Base-by-base conservation (phyloP, 2,797 vertebrate genomes). In the Schizothorax lantsangensis region DNA sequence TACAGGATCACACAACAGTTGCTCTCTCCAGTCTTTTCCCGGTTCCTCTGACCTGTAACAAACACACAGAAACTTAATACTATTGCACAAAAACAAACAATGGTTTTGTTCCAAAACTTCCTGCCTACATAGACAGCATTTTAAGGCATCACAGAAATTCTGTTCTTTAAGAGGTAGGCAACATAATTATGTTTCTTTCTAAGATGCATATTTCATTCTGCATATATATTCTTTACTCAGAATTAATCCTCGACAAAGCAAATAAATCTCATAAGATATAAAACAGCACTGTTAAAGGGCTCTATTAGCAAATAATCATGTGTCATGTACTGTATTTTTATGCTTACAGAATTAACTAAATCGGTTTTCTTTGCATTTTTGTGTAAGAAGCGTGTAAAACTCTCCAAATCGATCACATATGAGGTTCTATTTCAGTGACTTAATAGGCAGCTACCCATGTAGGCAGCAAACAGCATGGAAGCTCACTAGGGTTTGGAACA, bases 1-100 rank as follows among this genome's bases (percentile, higher is more conserved):
- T 97, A 99, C 96, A 99, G 97, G 94, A 99, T 99, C 91, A 99
- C 97, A 94, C 98, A 99, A 94, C 98, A 99, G 95, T 99, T 99
- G 94, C 98, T 99, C 94, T 99, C 98, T 89, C 97, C 97, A 59
- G 98, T 99, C 96, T 99, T 99, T 95, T 99, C 98, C 92, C 98
- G 96, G 91, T 99, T 99, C 94, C 98, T 97, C 92, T 98, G 98
- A 96, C 98, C 98, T 99, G 93, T 11, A 82, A 88, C 30, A 59
- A 69, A 79, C 23, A 23, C 64, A 59, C 64, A 49, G 89, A 43
- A 89, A 17, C 10, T 40, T 47, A 40, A 64, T 15, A 80, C 23
- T 6, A 17, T 6, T 30, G 9, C 2, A 17, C 43, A 19, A 7
- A 52, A 77, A 64, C 54, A 47, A 30, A 84, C n/a, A 33, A 62